Base-by-base conservation (phyloP, 2,888 invertebrate genomes). In the Acronicta psi region DNA sequence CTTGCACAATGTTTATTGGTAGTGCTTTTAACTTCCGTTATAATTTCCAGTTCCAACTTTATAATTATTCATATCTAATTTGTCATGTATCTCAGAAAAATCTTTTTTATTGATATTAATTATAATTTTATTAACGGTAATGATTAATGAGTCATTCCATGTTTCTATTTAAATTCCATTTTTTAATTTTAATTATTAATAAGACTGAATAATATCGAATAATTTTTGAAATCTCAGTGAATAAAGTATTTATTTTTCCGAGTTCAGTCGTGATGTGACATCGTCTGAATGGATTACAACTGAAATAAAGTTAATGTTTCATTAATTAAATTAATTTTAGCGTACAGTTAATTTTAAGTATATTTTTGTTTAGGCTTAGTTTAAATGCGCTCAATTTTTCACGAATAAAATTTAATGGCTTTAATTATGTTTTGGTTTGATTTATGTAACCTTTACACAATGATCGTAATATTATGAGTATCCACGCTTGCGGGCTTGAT, bases 351-450 rank as follows among this genome's bases (percentile, higher is more conserved):
- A 80, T 81, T 76, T 75, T 80, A 72, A 80, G 77, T 72, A 71
- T 75, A 79, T 78, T 81, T 83, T 82, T 74, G 80, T 79, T 82
- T 90, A 92, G 88, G 73, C 75, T 88, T 91, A 90, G 82, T 86
- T 90, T 86, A 82, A 87, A 88, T 79, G 87, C 91, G 92, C 92
- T 92, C 92, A 93, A 92, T 92, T 91, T 83, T 91, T 91, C 93
- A 91, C 92, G 81, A 92, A 90, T 91, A 91, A 93, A 76, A 84
- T 81, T 81, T 75, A 90, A 82, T 88, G 82, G 91, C 92, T 91
- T 92, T 86, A 87, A 87, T 82, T 61, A 73, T 13, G n/a, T 34
- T 58, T 14, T 53, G 68, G 52, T 81, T 77, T 77, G 43, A 59
- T 70, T 72, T 37, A 14, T 55, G 8, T 31, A 13, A 17, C 9